Base-by-base conservation (phyloP, 2,113 vertebrate genomes). In the Abramis brama region DNA sequence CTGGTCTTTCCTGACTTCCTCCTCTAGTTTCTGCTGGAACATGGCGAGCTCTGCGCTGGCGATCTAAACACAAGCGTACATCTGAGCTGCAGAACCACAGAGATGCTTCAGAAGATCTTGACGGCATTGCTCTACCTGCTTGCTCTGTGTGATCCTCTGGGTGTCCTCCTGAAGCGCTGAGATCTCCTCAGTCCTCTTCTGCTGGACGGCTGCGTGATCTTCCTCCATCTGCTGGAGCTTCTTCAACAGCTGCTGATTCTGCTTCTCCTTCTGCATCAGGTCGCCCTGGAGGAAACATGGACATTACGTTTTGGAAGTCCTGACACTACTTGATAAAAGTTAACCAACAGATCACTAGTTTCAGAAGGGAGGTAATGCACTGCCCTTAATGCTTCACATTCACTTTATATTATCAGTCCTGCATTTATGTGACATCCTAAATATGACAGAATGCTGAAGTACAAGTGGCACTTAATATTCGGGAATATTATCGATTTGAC, bases 1-100 rank as follows among this genome's bases (percentile, higher is more conserved):
- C 84, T 97, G 97, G 94, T 97, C 97, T 81, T 94, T 97, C 87
- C 95, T 96, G 68, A 95, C 86, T 66, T 97, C 95, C 23, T 93
- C 85, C 66, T 99, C 96, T 60, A 97, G 91, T 83, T 96, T 96
- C 79, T 96, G 93, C 59, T 96, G 94, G 80, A 99, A 94, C 93
- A 96, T 93, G 5, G 86, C 79, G 90, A 97, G 94, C 91, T 99
- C 98, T 15, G 90, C 95, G 84, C 96, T 94, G 85, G 95, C 96
- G 52, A 97, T 93, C 97, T 99, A 90, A 5, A 81, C 7, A 81
- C 19, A 73, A 83, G 33, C 25, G 19, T 50, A 3, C 10, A 10
- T 82, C 25, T 64, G 39, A 64, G 9, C 12, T 5, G 10, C 33
- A 73, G 36, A 73, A 45, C 8, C 36, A 50, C 45, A 50, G 39